phyloP scores from a whole-genome alignment of 2,113 vertebrate genomes.

The Cynoglossus semilaevis region DNA sequence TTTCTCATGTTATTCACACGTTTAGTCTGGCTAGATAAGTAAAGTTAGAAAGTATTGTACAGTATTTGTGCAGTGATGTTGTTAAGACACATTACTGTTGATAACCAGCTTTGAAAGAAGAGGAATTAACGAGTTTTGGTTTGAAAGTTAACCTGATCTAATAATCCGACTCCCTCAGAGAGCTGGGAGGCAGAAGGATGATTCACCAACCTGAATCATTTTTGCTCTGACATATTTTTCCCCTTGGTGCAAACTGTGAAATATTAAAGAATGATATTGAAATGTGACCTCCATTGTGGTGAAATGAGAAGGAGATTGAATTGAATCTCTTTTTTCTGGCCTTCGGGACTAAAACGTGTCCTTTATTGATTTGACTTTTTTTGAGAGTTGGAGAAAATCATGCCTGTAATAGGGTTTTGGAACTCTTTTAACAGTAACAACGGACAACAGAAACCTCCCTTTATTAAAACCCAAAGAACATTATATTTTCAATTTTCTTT shows the following conservation, averaged over 20 bases:
- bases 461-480: not conserved
- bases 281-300: not conserved
- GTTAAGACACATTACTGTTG: conserved; percentile 32
- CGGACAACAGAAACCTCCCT: not conserved
- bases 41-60: too few species aligned
- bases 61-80: not conserved
- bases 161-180: too few species aligned
- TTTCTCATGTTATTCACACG: too few species aligned
- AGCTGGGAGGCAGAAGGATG: too few species aligned
- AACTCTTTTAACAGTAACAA: not conserved
- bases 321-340: conserved; percentile 3
- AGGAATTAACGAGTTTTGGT: too few species aligned
- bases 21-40: too few species aligned
- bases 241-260: conserved; percentile 10
- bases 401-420: conserved; percentile 16
- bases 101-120: conserved; percentile 40
- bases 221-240: not conserved
- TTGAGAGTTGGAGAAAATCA: not conserved
- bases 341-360: not conserved
- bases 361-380: too few species aligned
- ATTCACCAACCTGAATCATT: conserved; percentile 27
- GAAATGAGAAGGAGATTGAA: not conserved
- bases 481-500: not conserved
- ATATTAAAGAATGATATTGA: conserved; percentile 2
- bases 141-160: conserved; percentile 34